These are phyloP conservation scores for Hypomecis punctinalis DNA, from an alignment of 2,888 invertebrate species.

Conservation along the genomic window DNA sequence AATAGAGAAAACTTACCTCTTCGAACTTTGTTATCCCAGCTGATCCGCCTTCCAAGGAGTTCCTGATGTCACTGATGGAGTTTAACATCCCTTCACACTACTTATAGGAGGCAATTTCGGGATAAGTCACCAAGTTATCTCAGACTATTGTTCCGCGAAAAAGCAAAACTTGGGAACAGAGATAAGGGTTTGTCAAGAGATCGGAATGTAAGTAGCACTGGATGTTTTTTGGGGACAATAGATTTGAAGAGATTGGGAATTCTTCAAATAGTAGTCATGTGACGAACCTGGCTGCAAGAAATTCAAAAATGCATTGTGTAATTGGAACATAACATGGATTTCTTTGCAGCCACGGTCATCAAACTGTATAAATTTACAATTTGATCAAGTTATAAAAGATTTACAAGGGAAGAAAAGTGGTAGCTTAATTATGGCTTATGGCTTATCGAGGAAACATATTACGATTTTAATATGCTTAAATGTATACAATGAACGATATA, in stretches of 20 bases:
- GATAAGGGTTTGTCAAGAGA: conserved; percentile 68
- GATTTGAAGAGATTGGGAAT: conserved; percentile 9
- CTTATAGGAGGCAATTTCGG: conserved; percentile 59
- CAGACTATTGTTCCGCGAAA: conserved; percentile 67
- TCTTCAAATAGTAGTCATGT: conserved; percentile 5
- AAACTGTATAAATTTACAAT: too few species aligned
- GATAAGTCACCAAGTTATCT: conserved; percentile 59
- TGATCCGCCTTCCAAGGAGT: conserved; percentile 41
- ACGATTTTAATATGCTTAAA: too few species aligned
- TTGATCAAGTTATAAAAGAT: too few species aligned
- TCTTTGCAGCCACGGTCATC: too few species aligned
- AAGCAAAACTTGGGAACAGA: conserved; percentile 39
- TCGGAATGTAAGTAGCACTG: conserved; percentile 58
- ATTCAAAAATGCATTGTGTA: neutral
- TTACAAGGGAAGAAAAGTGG: too few species aligned
- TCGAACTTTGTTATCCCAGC: conserved; percentile 25
- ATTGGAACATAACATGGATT: neutral
- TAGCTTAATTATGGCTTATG: too few species aligned
- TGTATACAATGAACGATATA: too few species aligned
- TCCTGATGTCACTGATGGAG: conserved; percentile 53
- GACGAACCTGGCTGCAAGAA: neutral
- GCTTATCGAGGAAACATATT: too few species aligned
- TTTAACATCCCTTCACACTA: conserved; percentile 46
- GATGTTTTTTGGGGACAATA: conserved; percentile 13
- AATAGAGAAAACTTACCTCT: conserved; percentile 56